These are phyloP conservation scores for Leptogaster cylindrica DNA, from an alignment of 2,888 invertebrate genomes.

Conservation along the genomic window DNA sequence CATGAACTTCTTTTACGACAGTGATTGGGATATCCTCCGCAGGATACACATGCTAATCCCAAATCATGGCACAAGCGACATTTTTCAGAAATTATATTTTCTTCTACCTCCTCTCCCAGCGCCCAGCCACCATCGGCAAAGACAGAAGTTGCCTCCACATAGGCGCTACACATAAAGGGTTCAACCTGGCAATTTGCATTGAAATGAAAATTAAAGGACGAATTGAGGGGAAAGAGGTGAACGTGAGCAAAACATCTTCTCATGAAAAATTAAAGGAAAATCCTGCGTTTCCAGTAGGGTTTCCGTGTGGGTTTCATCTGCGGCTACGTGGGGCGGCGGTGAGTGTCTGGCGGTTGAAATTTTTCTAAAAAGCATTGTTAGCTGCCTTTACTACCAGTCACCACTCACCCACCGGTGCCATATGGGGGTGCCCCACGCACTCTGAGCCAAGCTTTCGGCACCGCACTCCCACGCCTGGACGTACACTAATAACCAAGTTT, in stretches of 20 bases:
- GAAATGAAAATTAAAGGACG: constrained; percentile 21
- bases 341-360: constrained; percentile 19
- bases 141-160: no score
- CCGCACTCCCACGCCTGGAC: constrained; percentile 21
- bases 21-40: no score
- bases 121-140: no score
- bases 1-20: no score
- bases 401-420: neutral
- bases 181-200: constrained; percentile 28
- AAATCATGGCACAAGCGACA: no score
- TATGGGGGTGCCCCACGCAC: constrained; percentile 6
- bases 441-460: constrained; percentile 22
- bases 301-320: neutral
- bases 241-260: constrained; percentile 13
- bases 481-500: constrained; percentile 30
- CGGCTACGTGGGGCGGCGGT: no score
- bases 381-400: constrained; percentile 1
- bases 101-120: no score
- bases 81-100: no score
- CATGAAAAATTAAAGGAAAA: constrained; percentile 36
- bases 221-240: constrained; percentile 7
- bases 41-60: no score
- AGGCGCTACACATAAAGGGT: constrained; percentile 6
- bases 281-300: constrained; percentile 10
- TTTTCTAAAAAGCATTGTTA: constrained; percentile 36